Conservation (phyloP, 2,797 vertebrate genomes). For the Fistularia tabacaria region DNA sequence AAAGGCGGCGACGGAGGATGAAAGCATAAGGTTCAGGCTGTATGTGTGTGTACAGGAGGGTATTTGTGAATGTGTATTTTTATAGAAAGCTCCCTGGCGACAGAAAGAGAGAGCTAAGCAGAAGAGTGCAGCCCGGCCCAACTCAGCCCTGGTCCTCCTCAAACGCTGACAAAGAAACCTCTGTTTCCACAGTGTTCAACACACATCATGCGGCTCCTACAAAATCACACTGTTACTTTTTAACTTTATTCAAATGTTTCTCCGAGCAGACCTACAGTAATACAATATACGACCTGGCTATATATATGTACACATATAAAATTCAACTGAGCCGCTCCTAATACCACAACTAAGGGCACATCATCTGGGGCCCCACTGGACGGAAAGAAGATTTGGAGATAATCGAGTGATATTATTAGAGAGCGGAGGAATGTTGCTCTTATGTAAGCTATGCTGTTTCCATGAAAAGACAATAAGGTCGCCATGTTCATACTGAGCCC, state of each 20-base stretch:
- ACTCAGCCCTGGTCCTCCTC: conserved; percentile 28
- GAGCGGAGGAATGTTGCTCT: conserved; percentile 40
- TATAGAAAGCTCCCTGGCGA: conserved; percentile 51
- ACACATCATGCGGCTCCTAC: conserved; percentile 53
- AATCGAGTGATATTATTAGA: conserved; percentile 56
- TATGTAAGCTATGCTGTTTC: conserved; percentile 41
- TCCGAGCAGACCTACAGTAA: conserved; percentile 17
- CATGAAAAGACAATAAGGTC: conserved; percentile 30
- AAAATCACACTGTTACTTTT: conserved; percentile 35
- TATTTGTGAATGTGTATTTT: conserved; percentile 35
- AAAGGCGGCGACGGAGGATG: conserved; percentile 1
- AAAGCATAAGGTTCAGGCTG: conserved; percentile 7
- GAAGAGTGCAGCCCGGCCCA: conserved; percentile 15
- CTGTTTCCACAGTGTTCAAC: conserved; percentile 69
- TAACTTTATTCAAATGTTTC: conserved; percentile 40
- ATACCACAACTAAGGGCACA: conserved; percentile 38
- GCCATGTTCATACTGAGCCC: conserved; percentile 10
- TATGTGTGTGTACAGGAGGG: conserved; percentile 7
- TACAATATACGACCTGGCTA: conserved; percentile 24
- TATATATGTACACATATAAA: conserved; percentile 48
- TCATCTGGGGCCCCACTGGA: conserved; percentile 21
- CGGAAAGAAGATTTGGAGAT: conserved; percentile 56
- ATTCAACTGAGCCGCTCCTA: conserved; percentile 23
- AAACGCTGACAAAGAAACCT: conserved; percentile 67
- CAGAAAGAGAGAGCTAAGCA: conserved; percentile 34